Percentiles rank a stretch among this genome's conserved stretches.
Evolutionary conservation across 2,797 vertebrate genomes (phyloP).

Genomic region (Sylvilagus floridanus): DNA sequence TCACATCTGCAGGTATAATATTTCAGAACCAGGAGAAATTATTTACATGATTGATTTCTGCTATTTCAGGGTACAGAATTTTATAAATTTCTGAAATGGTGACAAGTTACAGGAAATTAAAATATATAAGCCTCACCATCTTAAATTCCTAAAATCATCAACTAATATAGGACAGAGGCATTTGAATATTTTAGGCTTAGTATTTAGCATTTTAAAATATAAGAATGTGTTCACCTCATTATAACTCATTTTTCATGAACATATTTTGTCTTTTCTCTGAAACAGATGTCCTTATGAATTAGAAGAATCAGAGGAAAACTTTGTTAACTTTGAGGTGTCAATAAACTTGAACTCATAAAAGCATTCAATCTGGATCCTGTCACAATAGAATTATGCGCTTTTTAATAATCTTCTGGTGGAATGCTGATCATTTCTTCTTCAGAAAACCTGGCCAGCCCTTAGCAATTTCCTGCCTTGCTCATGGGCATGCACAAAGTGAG

Average conservation of each 20-base stretch:
- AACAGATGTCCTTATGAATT: background rate
- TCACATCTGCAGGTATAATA: background rate
- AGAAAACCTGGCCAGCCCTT: background rate
- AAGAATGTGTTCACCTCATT: background rate
- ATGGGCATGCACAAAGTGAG: background rate
- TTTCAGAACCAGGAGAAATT: slow-evolving; percentile 55
- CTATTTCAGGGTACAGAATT: background rate
- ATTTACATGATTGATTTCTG: slow-evolving; percentile 62
- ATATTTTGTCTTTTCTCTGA: background rate
- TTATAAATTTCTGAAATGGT: slow-evolving; percentile 66
- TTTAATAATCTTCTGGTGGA: background rate
- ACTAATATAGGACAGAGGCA: background rate
- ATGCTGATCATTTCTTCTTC: background rate
- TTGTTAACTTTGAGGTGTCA: background rate
- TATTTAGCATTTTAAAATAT: background rate
- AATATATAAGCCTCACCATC: background rate
- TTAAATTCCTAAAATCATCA: slow-evolving; percentile 7
- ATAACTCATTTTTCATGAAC: slow-evolving; percentile 10
- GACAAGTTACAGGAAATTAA: slow-evolving; percentile 73
- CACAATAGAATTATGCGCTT: background rate
- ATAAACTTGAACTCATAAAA: background rate
- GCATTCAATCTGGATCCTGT: background rate
- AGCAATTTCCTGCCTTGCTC: background rate
- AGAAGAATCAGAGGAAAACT: background rate
- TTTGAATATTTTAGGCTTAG: background rate